phyloP scores from a whole-genome alignment of 1,140 invertebrate species.

The Cylas formicarius region DNA sequence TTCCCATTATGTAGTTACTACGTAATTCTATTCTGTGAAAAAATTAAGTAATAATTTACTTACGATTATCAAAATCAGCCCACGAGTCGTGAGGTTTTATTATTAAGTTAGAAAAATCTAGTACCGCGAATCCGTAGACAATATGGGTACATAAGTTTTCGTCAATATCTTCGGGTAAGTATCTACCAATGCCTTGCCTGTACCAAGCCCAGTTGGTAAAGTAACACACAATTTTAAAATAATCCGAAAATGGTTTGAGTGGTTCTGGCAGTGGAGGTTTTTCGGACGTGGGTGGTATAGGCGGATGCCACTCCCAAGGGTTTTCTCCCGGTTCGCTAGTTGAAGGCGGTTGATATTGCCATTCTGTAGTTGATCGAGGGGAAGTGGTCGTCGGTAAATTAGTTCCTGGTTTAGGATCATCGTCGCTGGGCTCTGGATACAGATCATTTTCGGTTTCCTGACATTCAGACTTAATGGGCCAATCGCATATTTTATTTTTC shows the following conservation, averaged over 20 bases:
- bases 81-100: slow-evolving; percentile 81
- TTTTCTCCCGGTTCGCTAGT: slow-evolving; percentile 23
- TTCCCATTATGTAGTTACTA: not conserved
- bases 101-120: slow-evolving; percentile 68
- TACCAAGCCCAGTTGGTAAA: slow-evolving; percentile 95
- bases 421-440: not conserved
- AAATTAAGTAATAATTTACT: slow-evolving; percentile 32
- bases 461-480: slow-evolving; percentile 67
- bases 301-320: slow-evolving; percentile 30
- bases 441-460: slow-evolving; percentile 28
- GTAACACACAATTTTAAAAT: slow-evolving; percentile 78
- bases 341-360: slow-evolving; percentile 24
- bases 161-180: slow-evolving; percentile 78
- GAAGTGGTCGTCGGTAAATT: slow-evolving; percentile 10
- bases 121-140: slow-evolving; percentile 84
- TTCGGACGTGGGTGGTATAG: slow-evolving; percentile 32
- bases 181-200: slow-evolving; percentile 71
- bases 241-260: slow-evolving; percentile 34
- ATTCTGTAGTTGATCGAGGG: slow-evolving; percentile 8
- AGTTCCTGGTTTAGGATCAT: slow-evolving; percentile 8
- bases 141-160: slow-evolving; percentile 83
- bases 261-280: slow-evolving; percentile 30
- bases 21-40: not conserved
- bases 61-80: slow-evolving; percentile 81
- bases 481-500: slow-evolving; percentile 63